phyloP scores from a whole-genome alignment of 2,797 vertebrate species.

The Neoniphon sammara region DNA sequence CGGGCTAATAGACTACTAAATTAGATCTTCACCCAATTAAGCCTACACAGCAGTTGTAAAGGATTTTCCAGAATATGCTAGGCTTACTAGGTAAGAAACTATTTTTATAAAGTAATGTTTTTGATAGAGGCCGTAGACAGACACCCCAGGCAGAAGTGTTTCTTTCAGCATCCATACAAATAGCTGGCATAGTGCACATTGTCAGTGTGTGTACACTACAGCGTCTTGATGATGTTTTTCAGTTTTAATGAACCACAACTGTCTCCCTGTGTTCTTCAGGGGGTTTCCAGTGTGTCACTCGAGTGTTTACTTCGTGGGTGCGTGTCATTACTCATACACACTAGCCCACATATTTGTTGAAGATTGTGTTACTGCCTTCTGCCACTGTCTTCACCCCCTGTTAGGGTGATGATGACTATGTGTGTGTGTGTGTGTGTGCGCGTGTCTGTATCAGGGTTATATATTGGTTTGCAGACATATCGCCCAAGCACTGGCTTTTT shows the following conservation, averaged over 20 bases:
- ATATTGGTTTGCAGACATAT: background rate
- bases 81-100: constrained; percentile 15
- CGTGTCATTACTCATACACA: constrained; percentile 38
- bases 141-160: constrained; percentile 6
- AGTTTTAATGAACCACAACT: constrained; percentile 30
- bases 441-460: constrained; percentile 23
- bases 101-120: constrained; percentile 19
- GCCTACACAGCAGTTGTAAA: background rate
- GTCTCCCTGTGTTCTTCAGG: constrained; percentile 5
- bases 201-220: constrained; percentile 4
- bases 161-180: constrained; percentile 31
- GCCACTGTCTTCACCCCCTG: constrained; percentile 53
- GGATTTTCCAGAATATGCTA: constrained; percentile 11
- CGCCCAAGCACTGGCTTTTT: no score
- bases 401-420: constrained; percentile 29
- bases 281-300: constrained; percentile 50
- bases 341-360: constrained; percentile 43
- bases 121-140: background rate
- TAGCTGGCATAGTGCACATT: background rate
- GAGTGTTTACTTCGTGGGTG: constrained; percentile 46
- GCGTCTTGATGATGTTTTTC: constrained; percentile 26
- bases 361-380: constrained; percentile 55
- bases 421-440: constrained; percentile 13
- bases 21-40: constrained; percentile 9
- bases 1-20: constrained; percentile 39